phyloP scores from a whole-genome alignment of 1,140 invertebrate genomes.

The Zaprionus lachaisei region DNA sequence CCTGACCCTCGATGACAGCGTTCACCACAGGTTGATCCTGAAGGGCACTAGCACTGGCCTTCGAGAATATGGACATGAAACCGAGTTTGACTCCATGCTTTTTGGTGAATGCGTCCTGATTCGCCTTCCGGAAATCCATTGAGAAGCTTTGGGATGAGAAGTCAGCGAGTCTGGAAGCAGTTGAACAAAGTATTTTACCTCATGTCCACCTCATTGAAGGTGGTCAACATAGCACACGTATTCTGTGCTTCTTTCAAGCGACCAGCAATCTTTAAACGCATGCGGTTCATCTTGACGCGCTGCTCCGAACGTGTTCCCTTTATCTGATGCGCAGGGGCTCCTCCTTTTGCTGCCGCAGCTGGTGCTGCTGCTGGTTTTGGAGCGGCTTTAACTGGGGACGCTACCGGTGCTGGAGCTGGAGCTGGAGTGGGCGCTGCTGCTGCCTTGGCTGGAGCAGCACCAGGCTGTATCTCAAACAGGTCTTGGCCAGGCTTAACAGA shows the following conservation, averaged over 20 bases:
- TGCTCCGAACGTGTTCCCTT: slow-evolving; percentile 96
- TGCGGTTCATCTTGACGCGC: slow-evolving; percentile 99
- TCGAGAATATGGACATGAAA: slow-evolving; percentile 99
- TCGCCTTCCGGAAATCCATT: slow-evolving; percentile 96
- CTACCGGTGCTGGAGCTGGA: slow-evolving; percentile 85
- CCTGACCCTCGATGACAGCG: slow-evolving; percentile 98
- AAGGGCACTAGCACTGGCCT: slow-evolving; percentile 96
- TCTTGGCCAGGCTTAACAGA: slow-evolving; percentile 95
- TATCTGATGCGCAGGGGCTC: slow-evolving; percentile 89
- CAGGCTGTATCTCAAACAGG: slow-evolving; percentile 91
- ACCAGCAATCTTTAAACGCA: slow-evolving; percentile 97
- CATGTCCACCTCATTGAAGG: slow-evolving; percentile 99
- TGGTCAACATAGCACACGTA: slow-evolving; percentile 99
- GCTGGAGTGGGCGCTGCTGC: slow-evolving; percentile 74
- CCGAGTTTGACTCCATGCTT: slow-evolving; percentile 98
- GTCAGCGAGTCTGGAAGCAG: background rate
- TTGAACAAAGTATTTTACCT: slow-evolving; percentile 86
- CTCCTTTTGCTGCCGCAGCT: slow-evolving; percentile 85
- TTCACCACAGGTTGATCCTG: slow-evolving; percentile 98
- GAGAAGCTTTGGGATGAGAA: slow-evolving; percentile 88
- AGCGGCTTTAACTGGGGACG: slow-evolving; percentile 90
- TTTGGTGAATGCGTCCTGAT: slow-evolving; percentile 95
- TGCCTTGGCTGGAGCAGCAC: slow-evolving; percentile 76
- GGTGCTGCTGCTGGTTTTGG: slow-evolving; percentile 84
- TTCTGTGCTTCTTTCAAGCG: slow-evolving; percentile 99